Evolutionary conservation across 2,113 vertebrate species (phyloP), one percentile per base, ranked within the genome.

Genomic region (Notothenia coriiceps): DNA sequence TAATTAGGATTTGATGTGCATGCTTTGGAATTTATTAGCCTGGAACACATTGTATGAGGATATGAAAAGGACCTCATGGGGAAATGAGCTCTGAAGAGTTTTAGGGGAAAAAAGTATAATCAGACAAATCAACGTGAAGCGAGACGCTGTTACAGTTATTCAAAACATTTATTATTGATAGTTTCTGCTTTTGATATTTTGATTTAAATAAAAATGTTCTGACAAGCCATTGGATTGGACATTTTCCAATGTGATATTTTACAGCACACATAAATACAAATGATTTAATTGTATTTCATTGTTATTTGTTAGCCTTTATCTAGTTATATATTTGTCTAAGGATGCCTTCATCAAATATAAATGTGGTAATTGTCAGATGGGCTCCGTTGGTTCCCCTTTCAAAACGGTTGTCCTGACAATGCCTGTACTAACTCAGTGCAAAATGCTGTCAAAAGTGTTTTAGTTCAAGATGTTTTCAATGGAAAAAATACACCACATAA

Each of bases 41-140:
- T 29, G 63, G 33, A 79, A 76, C 44, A 78, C 11, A 18, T 47
- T 66, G 20, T n/a, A 33, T 20, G 52, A 49, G 70, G 47, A 79
- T 54, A 67, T 18, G 2, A 62, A n/a, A 63, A 17, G 2, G 69
- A 25, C 6, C 35, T 17, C 13, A 62, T 40, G 35, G 20, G 15
- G 20, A 57, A 77, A 65, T 20, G 0, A 52, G 69, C 6, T 25
- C 57, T 33, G 17, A 66, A 20, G 51, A 64, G 60, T 10, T 74
- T 46, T 14, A 4, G 29, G 29, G 3, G 40, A 1, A 56, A 68
- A 72, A 63, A 46, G 49, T 10, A 56, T 76, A 14, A 56, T 47
- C 57, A 22, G 29, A 18, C 44, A 18, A 13, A 9, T 47, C 0
- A 9, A 13, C n/a, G 12, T 10, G 7, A 54, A 76, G 29, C 35